Base-by-base conservation (phyloP, 1,140 invertebrate genomes). In the Drosophila melanica region DNA sequence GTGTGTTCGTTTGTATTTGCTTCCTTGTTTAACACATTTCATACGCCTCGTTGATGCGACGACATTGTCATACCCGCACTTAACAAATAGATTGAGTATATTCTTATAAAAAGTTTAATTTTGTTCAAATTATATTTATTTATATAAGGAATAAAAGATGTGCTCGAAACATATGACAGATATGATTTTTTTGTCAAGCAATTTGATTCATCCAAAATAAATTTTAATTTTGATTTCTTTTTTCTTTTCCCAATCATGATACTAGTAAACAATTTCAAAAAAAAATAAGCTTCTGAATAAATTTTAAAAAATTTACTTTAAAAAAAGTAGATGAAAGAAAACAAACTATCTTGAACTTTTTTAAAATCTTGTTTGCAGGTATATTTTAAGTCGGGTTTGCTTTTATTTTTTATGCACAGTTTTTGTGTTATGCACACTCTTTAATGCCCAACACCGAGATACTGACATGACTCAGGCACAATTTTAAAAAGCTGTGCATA, bases 401-500 rank as follows among this genome's bases (percentile, higher is more conserved):
- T 60, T 2, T 0, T 2, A 44, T 20, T 14, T 11, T 4, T 12
- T 11, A 58, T 20, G 7, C 33, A 12, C 14, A 50, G 33, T 63
- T 63, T 63, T 55, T 51, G 35, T 70, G 37, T 62, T 69, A 57
- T 69, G 65, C 51, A 62, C 51, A 62, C 65, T 47, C 12, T 48
- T 73, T 55, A 67, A 71, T 51, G 53, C 81, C 59, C 47, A 44
- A 23, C 44, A 42, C 47, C 70, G 50, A 79, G 79, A 67, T 79
- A 76, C 59, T 69, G 81, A 70, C 82, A 86, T 74, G 77, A 79
- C 75, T 54, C 64, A 67, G 57, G 47, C 69, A 70, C 68, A 79
- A 79, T 87, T 89, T 87, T 79, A 87, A 89, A 82, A 77, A 72
- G 74, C 82, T 65, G 37, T 55, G 57, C 3, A 65, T 16, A 42